Conservation (phyloP, 2,113 vertebrate genomes). For the Pelusios castaneus region DNA sequence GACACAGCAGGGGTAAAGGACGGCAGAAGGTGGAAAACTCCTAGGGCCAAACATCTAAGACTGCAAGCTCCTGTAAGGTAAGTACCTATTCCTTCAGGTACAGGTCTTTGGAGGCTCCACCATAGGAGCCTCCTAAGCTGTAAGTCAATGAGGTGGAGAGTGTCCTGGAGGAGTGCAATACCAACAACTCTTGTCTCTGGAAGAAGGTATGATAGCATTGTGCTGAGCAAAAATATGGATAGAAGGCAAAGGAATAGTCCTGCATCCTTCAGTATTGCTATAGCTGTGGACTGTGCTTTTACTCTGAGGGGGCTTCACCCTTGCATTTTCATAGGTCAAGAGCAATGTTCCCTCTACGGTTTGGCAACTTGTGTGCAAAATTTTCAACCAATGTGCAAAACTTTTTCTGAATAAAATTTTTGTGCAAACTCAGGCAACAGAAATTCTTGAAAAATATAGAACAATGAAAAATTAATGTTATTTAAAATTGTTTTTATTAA, state of each 20-base stretch:
- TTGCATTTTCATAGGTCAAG: not conserved
- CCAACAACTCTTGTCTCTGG: not conserved
- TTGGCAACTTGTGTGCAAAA: no score
- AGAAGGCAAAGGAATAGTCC: not conserved
- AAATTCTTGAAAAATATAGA: no score
- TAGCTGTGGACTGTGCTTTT: not conserved
- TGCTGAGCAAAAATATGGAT: not conserved
- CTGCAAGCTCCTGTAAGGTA: no score
- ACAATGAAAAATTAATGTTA: no score
- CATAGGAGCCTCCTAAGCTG: not conserved
- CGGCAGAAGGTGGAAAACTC: not conserved
- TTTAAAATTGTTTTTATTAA: no score
- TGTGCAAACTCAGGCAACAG: no score
- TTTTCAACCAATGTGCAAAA: no score
- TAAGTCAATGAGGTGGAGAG: not conserved
- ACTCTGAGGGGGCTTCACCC: not conserved
- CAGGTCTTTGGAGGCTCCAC: not conserved
- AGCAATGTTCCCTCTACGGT: no score
- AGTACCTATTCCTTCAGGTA: not conserved
- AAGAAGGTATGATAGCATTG: not conserved
- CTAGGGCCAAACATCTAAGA: not conserved
- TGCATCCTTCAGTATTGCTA: not conserved
- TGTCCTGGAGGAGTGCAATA: not conserved
- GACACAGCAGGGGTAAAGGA: not conserved
- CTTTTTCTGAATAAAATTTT: no score